Base-by-base conservation (phyloP, 2,888 invertebrate genomes). In the Smittia aterrima region DNA sequence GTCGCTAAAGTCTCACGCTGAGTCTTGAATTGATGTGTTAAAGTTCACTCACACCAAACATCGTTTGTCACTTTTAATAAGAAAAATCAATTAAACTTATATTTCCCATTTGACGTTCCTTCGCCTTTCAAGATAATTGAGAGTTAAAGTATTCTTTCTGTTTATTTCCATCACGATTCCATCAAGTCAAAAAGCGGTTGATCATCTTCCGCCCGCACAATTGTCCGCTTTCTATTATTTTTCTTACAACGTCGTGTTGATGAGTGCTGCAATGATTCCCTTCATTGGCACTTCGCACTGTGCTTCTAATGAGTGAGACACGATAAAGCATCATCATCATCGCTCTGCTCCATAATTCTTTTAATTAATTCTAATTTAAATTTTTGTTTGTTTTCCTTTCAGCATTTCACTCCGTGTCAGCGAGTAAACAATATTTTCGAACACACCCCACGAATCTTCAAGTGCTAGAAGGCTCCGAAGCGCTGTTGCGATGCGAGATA, bases 401-500 rank as follows among this genome's bases (percentile, higher is more conserved):
- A 47, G 47, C 47, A 47, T 16, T n/a, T 47, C 47, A n/a, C 7
- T 53, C 22, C 27, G 70, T 70, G 25, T 13, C 70, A 38, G 84
- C 82, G 77, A 89, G 90, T 79, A 92, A 91, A 81, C 94, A 95
- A 81, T 91, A 90, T 84, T 92, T 95, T 83, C 87, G 92, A 76
- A 87, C 90, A 75, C 88, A 89, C 32, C 94, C 94, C 13, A 86
- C 87, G 75, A 91, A 93, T 83, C 86, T 89, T 76, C 88, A 90
- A 77, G 95, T 94, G 6, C 89, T 91, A 76, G 92, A 93, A 80
- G 93, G 95, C 7, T 88, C 90, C 3, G 92, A 92, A 77, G 91
- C 92, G 0, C 88, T 91, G 76, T 85, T 96, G 79, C 90, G 91
- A 79, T 96, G 96, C 82, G 91, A 92, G 78, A 91, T 96, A 54